A percentile compares a stretch with the other conserved stretches of the same genome.
phyloP scores from a whole-genome alignment of 92 coral and sea anemone species.

The Actinernus sp. region DNA sequence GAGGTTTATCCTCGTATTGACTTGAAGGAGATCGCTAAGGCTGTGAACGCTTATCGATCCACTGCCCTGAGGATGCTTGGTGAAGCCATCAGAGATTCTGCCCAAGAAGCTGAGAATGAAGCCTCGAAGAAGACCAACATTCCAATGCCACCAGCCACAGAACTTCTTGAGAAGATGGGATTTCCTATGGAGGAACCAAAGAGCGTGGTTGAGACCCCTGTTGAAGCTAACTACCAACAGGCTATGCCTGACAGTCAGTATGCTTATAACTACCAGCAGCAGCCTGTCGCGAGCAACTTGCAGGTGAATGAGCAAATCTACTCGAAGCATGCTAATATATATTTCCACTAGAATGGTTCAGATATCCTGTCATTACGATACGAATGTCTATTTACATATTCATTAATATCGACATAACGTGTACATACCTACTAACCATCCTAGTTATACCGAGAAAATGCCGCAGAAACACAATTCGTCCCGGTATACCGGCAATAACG shows the following conservation, averaged over 20 bases:
- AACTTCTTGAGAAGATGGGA: slow-evolving; percentile 76
- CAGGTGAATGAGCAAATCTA: too few species aligned
- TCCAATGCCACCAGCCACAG: slow-evolving; percentile 85
- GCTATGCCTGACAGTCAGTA: not conserved
- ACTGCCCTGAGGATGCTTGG: slow-evolving; percentile 66
- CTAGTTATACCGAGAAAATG: too few species aligned
- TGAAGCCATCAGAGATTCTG: slow-evolving; percentile 92
- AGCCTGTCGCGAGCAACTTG: too few species aligned
- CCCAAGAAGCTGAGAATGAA: slow-evolving; percentile 78
- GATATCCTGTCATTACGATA: not conserved
- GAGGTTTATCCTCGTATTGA: slow-evolving; percentile 90
- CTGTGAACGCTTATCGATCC: slow-evolving; percentile 82
- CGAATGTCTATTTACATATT: too few species aligned
- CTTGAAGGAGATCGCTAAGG: slow-evolving; percentile 94
- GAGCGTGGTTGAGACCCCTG: slow-evolving; percentile 6
- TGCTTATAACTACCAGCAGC: not conserved
- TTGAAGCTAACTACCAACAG: not conserved
- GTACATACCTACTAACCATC: too few species aligned
- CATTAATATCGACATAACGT: too few species aligned
- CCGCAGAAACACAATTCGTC: too few species aligned
- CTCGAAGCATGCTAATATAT: not conserved
- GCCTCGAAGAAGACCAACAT: slow-evolving; percentile 70
- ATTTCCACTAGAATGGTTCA: not conserved
- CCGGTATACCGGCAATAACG: too few species aligned
- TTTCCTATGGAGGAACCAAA: slow-evolving; percentile 74